phyloP scores from a whole-genome alignment of 64 coral and sea anemone species.

The Trachythela sp. region DNA sequence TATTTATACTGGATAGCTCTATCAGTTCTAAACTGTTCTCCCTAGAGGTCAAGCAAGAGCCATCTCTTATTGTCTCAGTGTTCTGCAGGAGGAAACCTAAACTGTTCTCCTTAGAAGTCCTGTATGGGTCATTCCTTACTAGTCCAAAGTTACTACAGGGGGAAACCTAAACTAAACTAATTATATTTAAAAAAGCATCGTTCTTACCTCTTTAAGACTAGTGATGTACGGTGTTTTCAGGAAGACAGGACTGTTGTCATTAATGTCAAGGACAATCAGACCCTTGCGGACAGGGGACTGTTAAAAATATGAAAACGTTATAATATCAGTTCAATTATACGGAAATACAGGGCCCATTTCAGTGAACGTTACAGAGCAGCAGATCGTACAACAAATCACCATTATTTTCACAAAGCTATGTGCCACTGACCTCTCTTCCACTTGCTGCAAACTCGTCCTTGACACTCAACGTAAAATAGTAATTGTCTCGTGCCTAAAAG shows the following conservation, averaged over 20 bases:
- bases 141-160: too few species aligned
- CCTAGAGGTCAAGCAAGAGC: too few species aligned
- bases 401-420: background rate
- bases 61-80: too few species aligned
- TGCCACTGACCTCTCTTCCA: background rate
- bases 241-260: constrained; percentile 59
- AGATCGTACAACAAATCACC: too few species aligned
- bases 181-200: background rate
- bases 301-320: background rate
- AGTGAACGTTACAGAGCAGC: too few species aligned
- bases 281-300: background rate
- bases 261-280: constrained; percentile 17
- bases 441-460: background rate
- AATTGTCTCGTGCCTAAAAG: background rate
- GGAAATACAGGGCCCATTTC: too few species aligned
- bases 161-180: too few species aligned
- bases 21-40: background rate
- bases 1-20: background rate
- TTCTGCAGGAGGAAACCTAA: too few species aligned
- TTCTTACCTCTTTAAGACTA: constrained; percentile 28
- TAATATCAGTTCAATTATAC: background rate
- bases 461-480: background rate
- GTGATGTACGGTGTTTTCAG: constrained; percentile 16
- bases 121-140: too few species aligned
- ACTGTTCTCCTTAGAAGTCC: too few species aligned